These are phyloP conservation scores for Donacobius atricapilla DNA, from an alignment of 2,113 vertebrate species.

Conservation along the genomic window DNA sequence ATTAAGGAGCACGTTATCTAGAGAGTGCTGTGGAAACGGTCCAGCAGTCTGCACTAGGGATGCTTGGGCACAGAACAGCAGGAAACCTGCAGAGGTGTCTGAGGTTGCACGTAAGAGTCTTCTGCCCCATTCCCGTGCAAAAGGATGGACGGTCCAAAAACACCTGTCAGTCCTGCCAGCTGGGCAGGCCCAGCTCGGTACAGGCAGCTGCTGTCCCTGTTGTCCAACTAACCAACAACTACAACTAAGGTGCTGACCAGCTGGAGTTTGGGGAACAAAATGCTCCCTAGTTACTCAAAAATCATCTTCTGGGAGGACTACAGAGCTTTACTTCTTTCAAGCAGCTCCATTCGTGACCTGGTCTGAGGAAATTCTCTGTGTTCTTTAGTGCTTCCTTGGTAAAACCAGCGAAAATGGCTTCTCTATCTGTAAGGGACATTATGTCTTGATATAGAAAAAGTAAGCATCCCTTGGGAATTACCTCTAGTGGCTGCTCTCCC, in stretches of 20 bases:
- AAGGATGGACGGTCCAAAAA: not conserved
- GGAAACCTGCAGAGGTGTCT: not conserved
- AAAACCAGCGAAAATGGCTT: not conserved
- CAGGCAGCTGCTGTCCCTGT: not conserved
- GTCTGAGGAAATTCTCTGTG: not conserved
- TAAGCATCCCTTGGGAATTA: not conserved
- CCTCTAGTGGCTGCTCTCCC: not conserved
- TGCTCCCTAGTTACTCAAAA: not conserved
- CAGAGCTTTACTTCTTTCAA: not conserved
- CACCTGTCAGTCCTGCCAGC: fast-evolving
- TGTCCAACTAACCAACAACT: not conserved
- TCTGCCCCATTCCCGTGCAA: not conserved
- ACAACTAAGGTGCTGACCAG: not conserved
- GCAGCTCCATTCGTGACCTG: fast-evolving
- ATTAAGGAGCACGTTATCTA: not conserved
- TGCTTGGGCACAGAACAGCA: not conserved
- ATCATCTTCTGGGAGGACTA: not conserved
- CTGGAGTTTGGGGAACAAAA: not conserved
- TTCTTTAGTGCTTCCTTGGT: not conserved
- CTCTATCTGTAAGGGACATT: not conserved
- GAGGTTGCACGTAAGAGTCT: not conserved
- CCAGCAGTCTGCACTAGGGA: not conserved
- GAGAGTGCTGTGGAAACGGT: not conserved
- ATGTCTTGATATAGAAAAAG: not conserved
- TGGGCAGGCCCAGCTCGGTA: not conserved